Percentiles rank a stretch among this genome's conserved stretches.
phyloP scores from a whole-genome alignment of 2,113 vertebrate species.

The Trachemys scripta region DNA sequence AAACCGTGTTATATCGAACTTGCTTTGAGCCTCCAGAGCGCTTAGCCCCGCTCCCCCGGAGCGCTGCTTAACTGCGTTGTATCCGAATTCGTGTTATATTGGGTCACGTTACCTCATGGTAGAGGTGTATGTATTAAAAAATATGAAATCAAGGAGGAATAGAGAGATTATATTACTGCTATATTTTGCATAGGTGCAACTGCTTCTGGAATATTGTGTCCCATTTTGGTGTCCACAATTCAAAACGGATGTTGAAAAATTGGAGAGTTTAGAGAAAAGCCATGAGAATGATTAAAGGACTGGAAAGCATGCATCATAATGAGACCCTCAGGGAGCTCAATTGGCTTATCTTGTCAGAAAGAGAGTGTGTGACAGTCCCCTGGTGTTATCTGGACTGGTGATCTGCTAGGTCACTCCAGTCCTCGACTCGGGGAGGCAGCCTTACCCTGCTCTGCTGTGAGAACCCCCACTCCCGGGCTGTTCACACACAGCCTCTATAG shows the following conservation, averaged over 20 bases:
- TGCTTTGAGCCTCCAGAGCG: too few species aligned
- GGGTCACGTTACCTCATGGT: too few species aligned
- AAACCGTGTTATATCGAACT: too few species aligned
- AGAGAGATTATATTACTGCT: rapidly evolving
- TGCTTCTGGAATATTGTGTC: not conserved
- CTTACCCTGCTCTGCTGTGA: too few species aligned
- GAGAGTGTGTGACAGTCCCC: not conserved
- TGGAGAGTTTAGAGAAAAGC: not conserved
- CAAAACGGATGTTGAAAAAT: rapidly evolving
- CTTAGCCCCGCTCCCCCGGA: too few species aligned
- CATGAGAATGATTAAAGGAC: not conserved
- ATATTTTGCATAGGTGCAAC: not conserved
- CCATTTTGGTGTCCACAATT: not conserved
- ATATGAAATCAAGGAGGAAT: not conserved
- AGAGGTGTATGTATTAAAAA: not conserved
- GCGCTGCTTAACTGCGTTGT: too few species aligned
- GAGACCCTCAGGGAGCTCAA: not conserved
- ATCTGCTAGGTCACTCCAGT: too few species aligned
- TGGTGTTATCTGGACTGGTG: too few species aligned
- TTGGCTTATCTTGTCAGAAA: not conserved
- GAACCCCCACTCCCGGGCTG: too few species aligned
- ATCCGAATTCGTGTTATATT: too few species aligned
- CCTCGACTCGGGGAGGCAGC: too few species aligned
- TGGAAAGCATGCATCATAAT: rapidly evolving
- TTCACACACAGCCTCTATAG: too few species aligned